Evolutionary conservation across 1,140 invertebrate genomes (phyloP).

Genomic region (Drosophila sechellia): DNA sequence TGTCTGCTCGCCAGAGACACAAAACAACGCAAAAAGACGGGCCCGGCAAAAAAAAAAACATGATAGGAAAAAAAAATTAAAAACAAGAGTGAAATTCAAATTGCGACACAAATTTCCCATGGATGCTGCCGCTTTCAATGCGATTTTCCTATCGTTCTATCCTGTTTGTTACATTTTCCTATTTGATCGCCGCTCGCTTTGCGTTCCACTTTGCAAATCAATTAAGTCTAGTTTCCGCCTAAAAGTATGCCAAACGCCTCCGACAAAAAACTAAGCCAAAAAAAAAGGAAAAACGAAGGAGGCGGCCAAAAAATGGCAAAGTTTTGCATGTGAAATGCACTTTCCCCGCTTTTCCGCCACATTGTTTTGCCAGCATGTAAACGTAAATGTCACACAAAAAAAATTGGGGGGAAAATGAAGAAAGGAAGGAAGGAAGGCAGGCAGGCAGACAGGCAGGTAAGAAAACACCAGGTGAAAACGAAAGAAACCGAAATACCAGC

Average conservation of each 20-base stretch:
- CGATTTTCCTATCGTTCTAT: constrained; percentile 11
- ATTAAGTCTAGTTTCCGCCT: constrained; percentile 73
- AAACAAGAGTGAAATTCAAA: constrained; percentile 25
- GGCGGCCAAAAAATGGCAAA: constrained; percentile 14
- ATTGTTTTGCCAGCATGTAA: constrained; percentile 59
- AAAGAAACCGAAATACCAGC: constrained; percentile 3
- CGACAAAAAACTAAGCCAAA: neutral
- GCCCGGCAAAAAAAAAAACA: neutral
- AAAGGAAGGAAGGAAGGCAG: constrained; percentile 11
- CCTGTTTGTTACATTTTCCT: constrained; percentile 36
- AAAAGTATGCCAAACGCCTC: constrained; percentile 49
- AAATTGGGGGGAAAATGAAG: neutral
- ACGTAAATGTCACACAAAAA: constrained; percentile 51
- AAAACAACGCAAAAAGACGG: neutral
- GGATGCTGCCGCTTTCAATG: constrained; percentile 10
- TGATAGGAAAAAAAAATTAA: neutral
- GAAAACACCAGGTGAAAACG: constrained; percentile 19
- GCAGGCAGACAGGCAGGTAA: constrained; percentile 14
- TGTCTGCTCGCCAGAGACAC: constrained; percentile 27
- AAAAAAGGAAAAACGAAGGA: constrained; percentile 3
- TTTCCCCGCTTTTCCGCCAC: constrained; percentile 15
- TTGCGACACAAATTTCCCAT: constrained; percentile 27
- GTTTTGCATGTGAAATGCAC: constrained; percentile 41
- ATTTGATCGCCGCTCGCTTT: constrained; percentile 40
- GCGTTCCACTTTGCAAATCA: constrained; percentile 74